These are phyloP conservation scores for Benthosema pterotum DNA, from an alignment of 2,797 vertebrate species.

Conservation along the genomic window DNA sequence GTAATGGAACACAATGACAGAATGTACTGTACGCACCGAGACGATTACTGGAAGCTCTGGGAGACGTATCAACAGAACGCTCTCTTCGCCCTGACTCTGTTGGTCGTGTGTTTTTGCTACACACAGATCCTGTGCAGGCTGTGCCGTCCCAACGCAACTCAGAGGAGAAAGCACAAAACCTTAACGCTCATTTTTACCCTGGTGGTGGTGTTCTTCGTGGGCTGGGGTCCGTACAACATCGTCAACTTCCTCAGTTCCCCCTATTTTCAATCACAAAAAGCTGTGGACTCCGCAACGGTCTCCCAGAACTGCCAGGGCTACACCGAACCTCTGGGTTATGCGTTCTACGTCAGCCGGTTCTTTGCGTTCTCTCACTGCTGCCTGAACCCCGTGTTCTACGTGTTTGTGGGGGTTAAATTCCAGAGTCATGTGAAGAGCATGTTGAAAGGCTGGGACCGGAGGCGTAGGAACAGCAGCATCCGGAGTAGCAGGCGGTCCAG, in stretches of 20 bases:
- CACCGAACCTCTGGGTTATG: constrained; percentile 54
- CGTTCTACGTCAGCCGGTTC: constrained; percentile 77
- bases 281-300: background rate
- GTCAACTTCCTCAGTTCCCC: constrained; percentile 78
- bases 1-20: background rate
- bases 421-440: constrained; percentile 84
- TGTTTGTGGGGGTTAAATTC: constrained; percentile 92
- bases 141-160: constrained; percentile 75
- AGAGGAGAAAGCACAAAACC: constrained; percentile 81
- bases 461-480: background rate
- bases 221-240: constrained; percentile 92
- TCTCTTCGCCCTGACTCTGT: constrained; percentile 83
- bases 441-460: constrained; percentile 42
- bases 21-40: constrained; percentile 70
- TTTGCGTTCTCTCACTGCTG: constrained; percentile 92
- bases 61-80: constrained; percentile 84
- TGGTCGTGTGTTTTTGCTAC: constrained; percentile 87
- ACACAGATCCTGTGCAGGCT: constrained; percentile 83
- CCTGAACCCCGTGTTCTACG: constrained; percentile 93
- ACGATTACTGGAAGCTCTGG: constrained; percentile 53
- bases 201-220: constrained; percentile 87
- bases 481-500: constrained; percentile 32
- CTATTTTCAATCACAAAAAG: rapidly evolving
- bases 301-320: constrained; percentile 52
- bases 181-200: constrained; percentile 89